A percentile compares a stretch with the other conserved stretches of the same genome.
Evolutionary conservation across 2,797 vertebrate species (phyloP).

Genomic region (Clamator glandarius): DNA sequence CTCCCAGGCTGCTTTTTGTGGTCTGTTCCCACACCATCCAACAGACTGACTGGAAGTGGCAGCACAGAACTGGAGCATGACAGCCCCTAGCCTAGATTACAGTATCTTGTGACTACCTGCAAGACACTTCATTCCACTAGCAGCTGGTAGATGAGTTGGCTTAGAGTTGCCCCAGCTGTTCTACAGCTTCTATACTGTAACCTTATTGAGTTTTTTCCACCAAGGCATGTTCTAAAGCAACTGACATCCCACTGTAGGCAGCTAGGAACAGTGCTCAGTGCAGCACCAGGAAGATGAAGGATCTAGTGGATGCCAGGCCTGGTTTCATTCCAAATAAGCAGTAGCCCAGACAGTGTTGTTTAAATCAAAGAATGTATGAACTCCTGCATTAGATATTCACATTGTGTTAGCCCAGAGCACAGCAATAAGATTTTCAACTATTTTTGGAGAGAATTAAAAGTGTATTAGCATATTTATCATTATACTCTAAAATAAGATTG

Average conservation of each 20-base stretch:
- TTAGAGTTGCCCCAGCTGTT: not conserved
- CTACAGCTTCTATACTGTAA: not conserved
- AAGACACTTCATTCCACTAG: not conserved
- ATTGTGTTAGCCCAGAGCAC: conserved; percentile 16
- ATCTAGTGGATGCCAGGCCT: not conserved
- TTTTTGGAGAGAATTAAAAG: conserved; percentile 44
- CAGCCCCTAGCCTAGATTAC: not conserved
- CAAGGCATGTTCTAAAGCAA: not conserved
- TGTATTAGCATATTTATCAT: conserved; percentile 67
- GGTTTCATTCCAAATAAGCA: not conserved
- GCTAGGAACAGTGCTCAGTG: not conserved
- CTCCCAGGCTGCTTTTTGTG: not conserved
- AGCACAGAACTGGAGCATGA: rapidly evolving
- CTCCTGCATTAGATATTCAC: conserved; percentile 2
- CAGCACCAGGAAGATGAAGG: not conserved
- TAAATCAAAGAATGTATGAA: conserved; percentile 26
- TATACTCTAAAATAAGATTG: conserved; percentile 67
- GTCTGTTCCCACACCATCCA: not conserved
- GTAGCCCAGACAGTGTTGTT: not conserved
- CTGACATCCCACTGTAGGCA: not conserved
- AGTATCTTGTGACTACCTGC: not conserved
- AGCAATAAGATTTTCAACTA: conserved; percentile 50
- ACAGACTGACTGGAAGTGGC: not conserved
- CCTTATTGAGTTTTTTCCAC: rapidly evolving
- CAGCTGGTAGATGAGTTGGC: not conserved